These are phyloP conservation scores for Henricia sp. DNA, from an alignment of 53 echinoderm and acorn worm species.

Conservation along the genomic window DNA sequence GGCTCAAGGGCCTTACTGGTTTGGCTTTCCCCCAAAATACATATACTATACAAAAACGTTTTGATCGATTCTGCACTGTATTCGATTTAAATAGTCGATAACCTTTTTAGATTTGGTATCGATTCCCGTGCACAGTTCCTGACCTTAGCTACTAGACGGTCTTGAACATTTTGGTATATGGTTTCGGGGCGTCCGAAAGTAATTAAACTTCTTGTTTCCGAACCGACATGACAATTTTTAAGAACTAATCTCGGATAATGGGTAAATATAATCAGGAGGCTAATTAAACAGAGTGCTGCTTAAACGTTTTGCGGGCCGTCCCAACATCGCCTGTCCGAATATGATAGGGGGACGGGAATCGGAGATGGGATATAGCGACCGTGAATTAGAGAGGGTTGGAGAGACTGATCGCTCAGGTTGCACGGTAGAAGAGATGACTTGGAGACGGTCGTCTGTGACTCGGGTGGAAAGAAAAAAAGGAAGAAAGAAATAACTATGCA, in stretches of 20 bases:
- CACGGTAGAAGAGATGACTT: not conserved
- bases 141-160: too few relatives aligned
- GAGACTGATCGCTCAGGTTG: not conserved
- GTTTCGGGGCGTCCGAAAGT: too few relatives aligned
- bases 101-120: too few relatives aligned
- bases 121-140: too few relatives aligned
- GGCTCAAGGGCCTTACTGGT: too few relatives aligned
- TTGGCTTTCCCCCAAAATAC: too few relatives aligned
- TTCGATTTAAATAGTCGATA: too few relatives aligned
- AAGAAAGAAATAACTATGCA: not conserved
- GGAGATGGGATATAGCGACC: not conserved
- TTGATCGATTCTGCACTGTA: too few relatives aligned
- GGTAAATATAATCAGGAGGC: not conserved
- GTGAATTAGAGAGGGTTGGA: not conserved
- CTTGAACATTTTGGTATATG: too few relatives aligned
- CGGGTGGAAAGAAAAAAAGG: not conserved
- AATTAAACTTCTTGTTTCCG: too few relatives aligned
- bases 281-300: slow-evolving; percentile 11
- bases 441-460: not conserved
- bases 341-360: slow-evolving; percentile 1
- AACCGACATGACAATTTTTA: too few relatives aligned
- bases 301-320: not conserved
- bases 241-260: slow-evolving; percentile 5
- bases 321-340: not conserved
- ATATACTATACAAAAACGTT: too few relatives aligned